Evolutionary conservation across 2,113 vertebrate genomes (phyloP).

Genomic region (Leptosomus discolor): DNA sequence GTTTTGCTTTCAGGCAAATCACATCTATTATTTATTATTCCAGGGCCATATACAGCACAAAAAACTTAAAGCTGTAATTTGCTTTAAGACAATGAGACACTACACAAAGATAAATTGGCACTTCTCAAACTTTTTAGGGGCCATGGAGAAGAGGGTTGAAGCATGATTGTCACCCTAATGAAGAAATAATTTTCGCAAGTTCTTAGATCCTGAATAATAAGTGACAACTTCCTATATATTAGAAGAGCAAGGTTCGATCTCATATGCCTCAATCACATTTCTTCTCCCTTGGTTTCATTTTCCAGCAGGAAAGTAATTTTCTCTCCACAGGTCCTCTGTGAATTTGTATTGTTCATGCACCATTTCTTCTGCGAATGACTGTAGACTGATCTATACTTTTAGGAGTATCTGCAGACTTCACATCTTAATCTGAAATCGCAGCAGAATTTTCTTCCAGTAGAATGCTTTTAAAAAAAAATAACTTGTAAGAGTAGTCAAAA

Average conservation of each 20-base stretch:
- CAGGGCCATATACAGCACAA: background rate
- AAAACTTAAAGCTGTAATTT: background rate
- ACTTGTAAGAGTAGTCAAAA: background rate
- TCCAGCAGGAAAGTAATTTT: conserved; percentile 18
- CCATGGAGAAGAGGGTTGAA: background rate
- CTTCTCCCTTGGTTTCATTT: background rate
- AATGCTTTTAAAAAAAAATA: background rate
- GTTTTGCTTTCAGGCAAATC: background rate
- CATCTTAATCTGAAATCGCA: background rate
- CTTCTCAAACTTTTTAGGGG: background rate
- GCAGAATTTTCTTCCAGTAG: background rate
- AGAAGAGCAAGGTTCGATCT: background rate
- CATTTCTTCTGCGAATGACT: background rate
- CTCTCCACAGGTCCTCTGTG: conserved; percentile 22
- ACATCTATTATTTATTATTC: background rate
- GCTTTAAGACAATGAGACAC: background rate
- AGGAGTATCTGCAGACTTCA: background rate
- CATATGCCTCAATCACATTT: background rate
- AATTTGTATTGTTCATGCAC: conserved; percentile 34
- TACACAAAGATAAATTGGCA: background rate
- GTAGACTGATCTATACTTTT: background rate
- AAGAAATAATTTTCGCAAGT: background rate
- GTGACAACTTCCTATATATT: background rate
- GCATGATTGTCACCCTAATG: background rate
- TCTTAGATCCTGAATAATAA: background rate